Evolutionary conservation across 2,113 vertebrate genomes (phyloP).

Genomic region (Delphinus delphis): DNA sequence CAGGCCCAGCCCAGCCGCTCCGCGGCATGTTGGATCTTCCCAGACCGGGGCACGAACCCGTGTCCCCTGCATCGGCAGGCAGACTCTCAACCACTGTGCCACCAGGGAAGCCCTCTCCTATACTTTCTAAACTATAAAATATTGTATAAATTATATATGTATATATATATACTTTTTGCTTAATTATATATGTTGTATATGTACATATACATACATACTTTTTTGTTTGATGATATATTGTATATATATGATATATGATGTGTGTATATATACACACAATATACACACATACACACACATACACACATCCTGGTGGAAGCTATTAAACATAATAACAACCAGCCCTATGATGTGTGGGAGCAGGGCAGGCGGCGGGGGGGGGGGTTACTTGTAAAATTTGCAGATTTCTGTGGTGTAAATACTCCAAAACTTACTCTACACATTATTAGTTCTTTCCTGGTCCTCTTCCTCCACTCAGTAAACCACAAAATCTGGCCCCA

Average conservation of each 20-base stretch:
- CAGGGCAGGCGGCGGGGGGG: background rate
- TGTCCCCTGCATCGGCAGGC: no score
- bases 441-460: background rate
- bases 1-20: no score
- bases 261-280: background rate
- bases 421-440: background rate
- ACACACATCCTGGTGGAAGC: background rate
- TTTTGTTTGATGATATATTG: background rate
- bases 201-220: background rate
- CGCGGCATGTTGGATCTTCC: no score
- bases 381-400: background rate
- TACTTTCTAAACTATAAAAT: background rate
- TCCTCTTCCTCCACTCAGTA: background rate
- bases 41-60: no score
- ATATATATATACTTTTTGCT: background rate
- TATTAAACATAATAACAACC: background rate
- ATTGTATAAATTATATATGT: background rate
- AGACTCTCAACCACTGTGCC: no score
- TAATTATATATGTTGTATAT: background rate
- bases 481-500: background rate
- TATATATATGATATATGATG: background rate
- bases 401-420: background rate
- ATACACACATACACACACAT: background rate
- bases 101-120: background rate
- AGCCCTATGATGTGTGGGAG: background rate